Conservation (phyloP, 2,888 invertebrate species). For the Epinotia brunnichana region DNA sequence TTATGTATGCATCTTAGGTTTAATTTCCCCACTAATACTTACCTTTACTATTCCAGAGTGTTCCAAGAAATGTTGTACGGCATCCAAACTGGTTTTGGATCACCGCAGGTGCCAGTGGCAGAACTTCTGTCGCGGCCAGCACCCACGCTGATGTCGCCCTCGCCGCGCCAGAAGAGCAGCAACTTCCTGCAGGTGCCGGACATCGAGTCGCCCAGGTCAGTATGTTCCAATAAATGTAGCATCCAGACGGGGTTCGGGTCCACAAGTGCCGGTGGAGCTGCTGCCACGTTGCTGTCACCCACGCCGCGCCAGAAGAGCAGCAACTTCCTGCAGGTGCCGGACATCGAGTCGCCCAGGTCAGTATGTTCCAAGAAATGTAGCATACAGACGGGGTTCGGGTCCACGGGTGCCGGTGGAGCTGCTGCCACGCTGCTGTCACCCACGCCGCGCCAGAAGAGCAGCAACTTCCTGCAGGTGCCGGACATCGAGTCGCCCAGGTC, state of each 20-base stretch:
- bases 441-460: no score
- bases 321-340: neutral
- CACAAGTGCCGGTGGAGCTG: neutral
- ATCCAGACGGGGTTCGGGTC: neutral
- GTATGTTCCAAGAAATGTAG: neutral
- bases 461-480: no score
- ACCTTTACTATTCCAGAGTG: conserved; percentile 83
- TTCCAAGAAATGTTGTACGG: conserved; percentile 98
- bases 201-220: conserved; percentile 89
- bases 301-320: neutral
- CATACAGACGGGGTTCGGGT: no score
- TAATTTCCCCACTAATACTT: neutral
- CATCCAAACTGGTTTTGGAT: conserved; percentile 96
- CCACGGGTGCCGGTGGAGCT: no score
- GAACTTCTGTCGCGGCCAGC: conserved; percentile 93
- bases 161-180: conserved; percentile 93
- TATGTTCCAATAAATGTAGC: neutral
- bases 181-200: conserved; percentile 96
- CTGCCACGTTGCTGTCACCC: neutral
- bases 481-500: conserved; percentile 69
- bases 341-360: conserved; percentile 13
- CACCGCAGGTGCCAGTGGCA: conserved; percentile 96
- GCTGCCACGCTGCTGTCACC: conserved; percentile 66
- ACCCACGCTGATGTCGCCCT: conserved; percentile 93
- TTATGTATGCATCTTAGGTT: no score